Conservation (phyloP, 2,888 invertebrate genomes). For the Dexiosoma caninum region DNA sequence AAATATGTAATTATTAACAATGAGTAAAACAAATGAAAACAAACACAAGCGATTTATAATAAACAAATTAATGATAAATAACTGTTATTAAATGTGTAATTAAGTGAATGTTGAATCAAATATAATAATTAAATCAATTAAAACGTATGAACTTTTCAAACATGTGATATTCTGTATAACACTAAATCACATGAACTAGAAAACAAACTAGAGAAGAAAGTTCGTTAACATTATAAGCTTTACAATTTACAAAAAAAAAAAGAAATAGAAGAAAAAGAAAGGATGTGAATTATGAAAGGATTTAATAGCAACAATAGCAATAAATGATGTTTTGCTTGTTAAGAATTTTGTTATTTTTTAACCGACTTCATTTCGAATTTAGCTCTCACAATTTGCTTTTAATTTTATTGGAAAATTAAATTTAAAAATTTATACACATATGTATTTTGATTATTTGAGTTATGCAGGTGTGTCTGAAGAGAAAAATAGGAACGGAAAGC, state of each 20-base stretch:
- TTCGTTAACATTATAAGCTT: constrained; percentile 55
- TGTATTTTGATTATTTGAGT: neutral
- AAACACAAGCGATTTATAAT: constrained; percentile 13
- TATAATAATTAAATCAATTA: constrained; percentile 49
- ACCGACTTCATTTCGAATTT: neutral
- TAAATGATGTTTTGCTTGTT: constrained; percentile 62
- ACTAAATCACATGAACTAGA: constrained; percentile 11
- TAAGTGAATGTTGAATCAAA: constrained; percentile 66
- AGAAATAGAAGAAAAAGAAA: neutral
- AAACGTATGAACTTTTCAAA: constrained; percentile 6
- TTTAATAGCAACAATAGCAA: constrained; percentile 19
- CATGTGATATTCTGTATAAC: constrained; percentile 4
- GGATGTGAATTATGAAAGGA: constrained; percentile 4
- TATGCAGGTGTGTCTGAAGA: neutral
- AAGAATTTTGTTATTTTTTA: constrained; percentile 48
- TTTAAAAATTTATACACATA: neutral
- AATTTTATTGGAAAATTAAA: neutral
- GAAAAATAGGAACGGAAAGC: no score
- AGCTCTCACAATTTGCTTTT: neutral
- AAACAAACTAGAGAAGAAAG: neutral
- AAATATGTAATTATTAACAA: constrained; percentile 50
- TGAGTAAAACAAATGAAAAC: constrained; percentile 38
- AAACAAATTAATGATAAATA: constrained; percentile 62
- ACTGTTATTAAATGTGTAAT: constrained; percentile 65
- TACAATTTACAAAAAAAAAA: constrained; percentile 35